Conservation (phyloP, 2,113 vertebrate genomes). For the Vireo altiloquus region DNA sequence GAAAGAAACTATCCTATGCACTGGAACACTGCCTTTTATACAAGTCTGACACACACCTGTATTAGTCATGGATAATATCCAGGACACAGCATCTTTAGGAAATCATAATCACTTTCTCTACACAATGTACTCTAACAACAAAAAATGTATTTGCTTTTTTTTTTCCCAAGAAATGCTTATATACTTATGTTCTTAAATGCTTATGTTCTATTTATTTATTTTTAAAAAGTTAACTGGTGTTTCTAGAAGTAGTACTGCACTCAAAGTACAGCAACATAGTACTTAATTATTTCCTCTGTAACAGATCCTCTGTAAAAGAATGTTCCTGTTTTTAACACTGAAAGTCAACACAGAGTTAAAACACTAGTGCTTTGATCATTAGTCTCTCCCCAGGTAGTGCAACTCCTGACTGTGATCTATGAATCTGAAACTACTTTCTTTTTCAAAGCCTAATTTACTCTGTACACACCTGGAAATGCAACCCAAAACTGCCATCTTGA, state of each 20-base stretch:
- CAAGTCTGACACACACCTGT: background rate
- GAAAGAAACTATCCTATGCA: background rate
- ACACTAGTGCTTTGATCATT: background rate
- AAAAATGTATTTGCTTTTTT: background rate
- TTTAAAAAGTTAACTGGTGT: background rate
- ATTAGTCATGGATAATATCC: background rate
- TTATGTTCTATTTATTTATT: background rate
- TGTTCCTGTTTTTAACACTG: background rate
- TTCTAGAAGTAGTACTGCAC: background rate
- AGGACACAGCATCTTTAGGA: background rate
- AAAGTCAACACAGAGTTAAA: background rate
- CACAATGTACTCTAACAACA: background rate
- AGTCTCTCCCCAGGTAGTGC: background rate
- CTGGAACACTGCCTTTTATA: background rate
- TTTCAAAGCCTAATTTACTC: background rate
- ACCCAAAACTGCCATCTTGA: background rate
- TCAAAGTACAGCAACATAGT: background rate
- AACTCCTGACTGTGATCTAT: background rate
- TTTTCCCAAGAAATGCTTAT: background rate
- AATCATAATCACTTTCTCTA: background rate
- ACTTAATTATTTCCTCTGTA: background rate
- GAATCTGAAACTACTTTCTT: background rate
- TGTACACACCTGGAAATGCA: background rate
- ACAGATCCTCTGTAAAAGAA: background rate
- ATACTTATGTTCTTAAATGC: too few species aligned